Base-by-base conservation (phyloP, 2,888 invertebrate genomes). In the Autographa gamma region DNA sequence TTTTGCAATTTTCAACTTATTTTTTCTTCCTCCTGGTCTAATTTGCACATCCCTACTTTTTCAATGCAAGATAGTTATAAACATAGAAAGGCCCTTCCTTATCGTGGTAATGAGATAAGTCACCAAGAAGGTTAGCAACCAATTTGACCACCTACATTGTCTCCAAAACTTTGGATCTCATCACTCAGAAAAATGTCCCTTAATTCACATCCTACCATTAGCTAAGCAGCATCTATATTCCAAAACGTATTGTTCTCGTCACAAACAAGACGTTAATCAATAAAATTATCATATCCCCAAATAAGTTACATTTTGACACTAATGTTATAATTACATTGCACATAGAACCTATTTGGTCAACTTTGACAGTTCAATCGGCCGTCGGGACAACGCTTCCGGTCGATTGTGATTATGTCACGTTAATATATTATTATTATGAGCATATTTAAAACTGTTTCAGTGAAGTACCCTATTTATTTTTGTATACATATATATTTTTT, bases 311-410 rank as follows among this genome's bases (percentile, higher is more conserved):
- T 7, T 48, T n/a, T 32, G 6, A 8, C 34, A 59, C 34, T 32
- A 4, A 31, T 2, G 11, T 18, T 52, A 19, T 18, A 54, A 18
- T 18, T 52, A 52, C 6, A 54, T 19, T 11, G 9, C 18, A 52
- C 9, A 52, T 52, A 25, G 7, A 34, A 61, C 52, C 14, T 7
- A 56, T 48, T 59, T 38, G 63, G 43, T 32, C 13, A 76, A 59
- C 13, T 65, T 56, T 63, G 41, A 61, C 65, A 54, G 52, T 69
- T 68, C 8, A 8, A 41, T 9, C 1, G 54, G 31, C 66, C 25
- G 43, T 74, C 71, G 73, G 70, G 70, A 61, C 66, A 64, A 69
- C 63, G 74, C 76, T 85, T 86, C 82, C 81, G 77, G 70, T 69
- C 34, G 69, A 7, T 31, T 32, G 54, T 11, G 11, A 19, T 25